Evolutionary conservation across 1,140 invertebrate species (phyloP), one percentile per base, ranked within the genome.

Genomic region (Aphelenchoides fujianensis): DNA sequence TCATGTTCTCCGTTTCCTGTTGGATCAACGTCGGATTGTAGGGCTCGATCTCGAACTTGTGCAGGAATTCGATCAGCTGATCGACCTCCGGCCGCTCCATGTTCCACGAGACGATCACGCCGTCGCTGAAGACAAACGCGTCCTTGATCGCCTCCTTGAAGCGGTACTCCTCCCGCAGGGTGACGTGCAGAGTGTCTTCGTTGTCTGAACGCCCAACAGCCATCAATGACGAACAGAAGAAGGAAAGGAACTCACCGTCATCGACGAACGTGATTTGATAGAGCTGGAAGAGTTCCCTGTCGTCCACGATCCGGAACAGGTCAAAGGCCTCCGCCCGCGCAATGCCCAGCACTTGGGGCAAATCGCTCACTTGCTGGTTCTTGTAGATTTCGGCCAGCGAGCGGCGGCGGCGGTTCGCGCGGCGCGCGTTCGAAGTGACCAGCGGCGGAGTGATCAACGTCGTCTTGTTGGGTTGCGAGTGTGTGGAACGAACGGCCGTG

Each of bases 1-100:
- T 23, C 71, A 72, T 72, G 0, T 9, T 74, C 30, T 72, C 71
- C 12, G n/a, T 74, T 73, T 72, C 71, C 27, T 72, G 27, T 32
- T 23, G 37, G 0, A n/a, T 36, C 35, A 72, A 27, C 12, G 7
- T 67, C 7, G 2, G 23, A 27, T 62, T 36, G 68, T 72, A 75
- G 36, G 16, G 71, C 16, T 31, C 35, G 16, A 37, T 12, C n/a
- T 2, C 30, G 31, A 36, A 72, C 9, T 30, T n/a, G 23, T 75
- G 72, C 16, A 68, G 12, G 52, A 32, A 30, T 12, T 74, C 70
- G 30, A 35, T 74, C 3, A 74, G 34, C 27, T 9, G 16, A 28
- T 28, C 37, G 28, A 63, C 23, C 30, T 72, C 71, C 12, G 23
- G 34, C 53, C 23, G 23, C 7, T 28, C 27, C 54, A 73, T 62